Evolutionary conservation across 2,888 invertebrate species (phyloP).

Genomic region (Synergus itoensis): DNA sequence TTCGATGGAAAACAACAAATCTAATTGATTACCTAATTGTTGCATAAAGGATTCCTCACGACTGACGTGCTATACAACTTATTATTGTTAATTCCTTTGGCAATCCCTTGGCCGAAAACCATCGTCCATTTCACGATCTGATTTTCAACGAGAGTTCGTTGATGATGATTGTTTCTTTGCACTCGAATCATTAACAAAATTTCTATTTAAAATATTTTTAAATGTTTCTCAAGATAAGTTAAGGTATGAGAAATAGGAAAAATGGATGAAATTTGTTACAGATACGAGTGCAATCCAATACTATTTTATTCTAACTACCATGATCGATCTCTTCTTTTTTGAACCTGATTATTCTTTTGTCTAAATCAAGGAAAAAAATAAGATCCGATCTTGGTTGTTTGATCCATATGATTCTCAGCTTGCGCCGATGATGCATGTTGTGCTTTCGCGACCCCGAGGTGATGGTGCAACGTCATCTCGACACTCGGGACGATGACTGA

Average conservation of each 20-base stretch:
- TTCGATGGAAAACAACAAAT: not conserved
- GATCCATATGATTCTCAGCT: slow-evolving; percentile 72
- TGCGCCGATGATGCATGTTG: slow-evolving; percentile 78
- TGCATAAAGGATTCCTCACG: slow-evolving; percentile 39
- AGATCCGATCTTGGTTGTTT: slow-evolving; percentile 55
- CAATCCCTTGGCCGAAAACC: slow-evolving; percentile 48
- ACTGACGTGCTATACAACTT: slow-evolving; percentile 45
- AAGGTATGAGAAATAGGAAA: not conserved
- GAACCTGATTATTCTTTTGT: not conserved
- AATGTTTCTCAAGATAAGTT: not conserved
- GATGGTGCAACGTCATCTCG: slow-evolving; percentile 74
- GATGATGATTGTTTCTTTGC: slow-evolving; percentile 15
- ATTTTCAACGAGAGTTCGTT: slow-evolving; percentile 21
- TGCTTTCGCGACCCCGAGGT: slow-evolving; percentile 76
- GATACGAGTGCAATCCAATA: slow-evolving; percentile 47
- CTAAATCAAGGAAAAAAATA: not conserved
- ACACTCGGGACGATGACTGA: slow-evolving; percentile 66
- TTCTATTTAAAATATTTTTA: not conserved
- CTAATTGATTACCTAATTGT: slow-evolving; percentile 3
- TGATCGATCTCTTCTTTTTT: slow-evolving; percentile 49
- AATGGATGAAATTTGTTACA: not conserved
- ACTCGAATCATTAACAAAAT: not conserved
- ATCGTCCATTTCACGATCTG: slow-evolving; percentile 42
- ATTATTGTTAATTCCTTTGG: slow-evolving; percentile 49
- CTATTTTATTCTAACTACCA: slow-evolving; percentile 54